phyloP scores from a whole-genome alignment of 1,140 invertebrate genomes.

The Chelonus insularis region DNA sequence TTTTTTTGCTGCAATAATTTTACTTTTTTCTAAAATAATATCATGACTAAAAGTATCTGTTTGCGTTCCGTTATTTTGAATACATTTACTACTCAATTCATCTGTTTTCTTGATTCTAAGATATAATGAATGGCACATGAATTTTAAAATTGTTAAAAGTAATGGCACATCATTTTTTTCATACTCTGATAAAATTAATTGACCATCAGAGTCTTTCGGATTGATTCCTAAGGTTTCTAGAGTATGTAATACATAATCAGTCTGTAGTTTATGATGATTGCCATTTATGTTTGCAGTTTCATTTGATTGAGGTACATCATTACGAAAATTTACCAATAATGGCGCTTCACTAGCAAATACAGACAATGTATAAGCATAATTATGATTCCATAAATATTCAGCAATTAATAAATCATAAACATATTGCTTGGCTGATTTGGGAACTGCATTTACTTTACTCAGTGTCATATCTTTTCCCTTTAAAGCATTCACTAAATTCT shows the following conservation, averaged over 20 bases:
- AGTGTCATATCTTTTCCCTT: conserved; percentile 47
- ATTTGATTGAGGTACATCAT: conserved; percentile 34
- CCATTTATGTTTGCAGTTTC: conserved; percentile 8
- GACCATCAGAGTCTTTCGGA: conserved; percentile 40
- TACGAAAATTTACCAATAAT: conserved; percentile 49
- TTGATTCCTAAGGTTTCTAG: conserved; percentile 54
- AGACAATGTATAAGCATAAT: conserved; percentile 54
- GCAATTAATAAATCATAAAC: conserved; percentile 55
- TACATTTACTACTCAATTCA: conserved; percentile 12
- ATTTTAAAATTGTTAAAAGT: conserved; percentile 50
- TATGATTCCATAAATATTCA: conserved; percentile 54
- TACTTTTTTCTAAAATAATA: conserved; percentile 17
- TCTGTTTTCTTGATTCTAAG: conserved; percentile 35
- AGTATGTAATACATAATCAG: conserved; percentile 50
- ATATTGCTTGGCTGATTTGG: conserved; percentile 55
- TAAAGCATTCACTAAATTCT: conserved; percentile 53
- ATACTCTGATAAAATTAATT: conserved; percentile 48
- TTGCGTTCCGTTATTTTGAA: conserved; percentile 21
- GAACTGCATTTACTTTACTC: conserved; percentile 31
- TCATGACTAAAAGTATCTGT: conserved; percentile 8
- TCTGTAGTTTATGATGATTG: conserved; percentile 44
- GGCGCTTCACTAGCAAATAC: conserved; percentile 57
- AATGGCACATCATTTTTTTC: conserved; percentile 41
- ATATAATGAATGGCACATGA: conserved; percentile 31
- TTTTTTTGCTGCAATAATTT: conserved; percentile 38